Percentiles rank a stretch among this genome's conserved stretches.
phyloP scores from a whole-genome alignment of 2,113 vertebrate genomes.

The Ariopsis seemanni region DNA sequence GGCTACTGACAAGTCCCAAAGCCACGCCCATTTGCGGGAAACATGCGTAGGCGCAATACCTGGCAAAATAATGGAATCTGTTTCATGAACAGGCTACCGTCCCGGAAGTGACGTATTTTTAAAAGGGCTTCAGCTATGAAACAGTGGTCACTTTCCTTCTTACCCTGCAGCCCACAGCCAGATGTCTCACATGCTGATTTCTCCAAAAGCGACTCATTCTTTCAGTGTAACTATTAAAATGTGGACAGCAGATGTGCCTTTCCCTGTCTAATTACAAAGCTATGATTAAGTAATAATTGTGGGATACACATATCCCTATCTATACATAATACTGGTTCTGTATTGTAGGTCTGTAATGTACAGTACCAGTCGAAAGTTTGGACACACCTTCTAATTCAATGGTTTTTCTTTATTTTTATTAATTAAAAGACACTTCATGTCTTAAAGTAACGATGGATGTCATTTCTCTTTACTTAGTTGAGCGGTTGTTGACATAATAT shows the following conservation, averaged over 20 bases:
- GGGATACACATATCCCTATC: too few relatives aligned
- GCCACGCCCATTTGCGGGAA: conserved; percentile 16
- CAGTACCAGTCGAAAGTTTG: too few relatives aligned
- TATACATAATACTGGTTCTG: too few relatives aligned
- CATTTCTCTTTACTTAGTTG: too few relatives aligned
- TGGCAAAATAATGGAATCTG: neutral
- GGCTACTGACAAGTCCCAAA: neutral
- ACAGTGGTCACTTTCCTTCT: neutral
- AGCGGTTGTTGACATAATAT: too few relatives aligned
- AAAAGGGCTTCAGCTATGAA: neutral
- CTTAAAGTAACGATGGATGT: too few relatives aligned
- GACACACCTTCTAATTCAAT: too few relatives aligned
- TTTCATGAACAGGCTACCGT: too few relatives aligned
- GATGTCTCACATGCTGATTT: neutral
- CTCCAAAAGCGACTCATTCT: neutral
- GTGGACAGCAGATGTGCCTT: neutral
- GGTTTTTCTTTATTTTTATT: too few relatives aligned
- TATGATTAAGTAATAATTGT: neutral
- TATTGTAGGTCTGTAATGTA: too few relatives aligned
- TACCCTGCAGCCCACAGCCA: neutral
- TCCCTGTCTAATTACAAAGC: neutral
- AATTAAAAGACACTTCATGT: too few relatives aligned
- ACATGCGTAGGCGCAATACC: neutral
- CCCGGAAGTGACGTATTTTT: neutral
- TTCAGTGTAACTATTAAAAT: neutral